Base-by-base conservation (phyloP, 1,140 invertebrate species). In the Ceratitis capitata region DNA sequence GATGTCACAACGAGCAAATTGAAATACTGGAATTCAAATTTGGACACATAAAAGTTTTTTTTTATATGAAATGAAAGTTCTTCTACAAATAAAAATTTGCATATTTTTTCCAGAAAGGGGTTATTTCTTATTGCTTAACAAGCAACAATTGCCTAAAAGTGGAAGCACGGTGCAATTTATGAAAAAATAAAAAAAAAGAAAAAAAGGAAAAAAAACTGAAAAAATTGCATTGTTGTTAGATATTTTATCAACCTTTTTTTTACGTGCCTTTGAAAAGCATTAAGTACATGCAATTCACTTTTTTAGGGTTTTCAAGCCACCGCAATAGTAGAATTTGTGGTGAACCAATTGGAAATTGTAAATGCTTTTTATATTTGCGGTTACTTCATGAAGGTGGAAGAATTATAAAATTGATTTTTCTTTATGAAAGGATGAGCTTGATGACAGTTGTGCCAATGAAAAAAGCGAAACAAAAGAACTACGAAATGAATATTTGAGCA, bases 301-400 rank as follows among this genome's bases (percentile, higher is more conserved):
- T 39, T 35, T 69, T 39, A 35, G 51, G 16, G 5, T 58, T 58
- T 69, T 61, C 32, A 29, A 29, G 7, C 12, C 9, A 16, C 61
- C 61, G 32, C 61, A 69, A 69, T 35, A 19, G 61, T 32, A 39
- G 32, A 29, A 35, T 69, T 69, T 69, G 61, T 29, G 35, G 35
- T 19, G 32, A 69, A 32, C 5, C 32, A 69, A 69, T 69, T n/a
- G 61, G 7, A 69, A 39, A 69, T 69, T 69, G 12, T 35, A 35
- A 39, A 35, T 69, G 61, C 61, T 69, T 69, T 69, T 69, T 69
- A 69, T 16, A 69, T 32, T 69, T 69, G 61, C 16, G 61, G 61
- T 53, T 19, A 53, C 51, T 5, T 10, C 14, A 19, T 53, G 51
- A 5, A 19, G 51, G 16, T 12, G 14, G 10, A 10, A 16, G n/a